Percentiles rank a stretch among this genome's conserved stretches.
phyloP scores from a whole-genome alignment of 2,113 vertebrate species.

The Triplophysa rosa region DNA sequence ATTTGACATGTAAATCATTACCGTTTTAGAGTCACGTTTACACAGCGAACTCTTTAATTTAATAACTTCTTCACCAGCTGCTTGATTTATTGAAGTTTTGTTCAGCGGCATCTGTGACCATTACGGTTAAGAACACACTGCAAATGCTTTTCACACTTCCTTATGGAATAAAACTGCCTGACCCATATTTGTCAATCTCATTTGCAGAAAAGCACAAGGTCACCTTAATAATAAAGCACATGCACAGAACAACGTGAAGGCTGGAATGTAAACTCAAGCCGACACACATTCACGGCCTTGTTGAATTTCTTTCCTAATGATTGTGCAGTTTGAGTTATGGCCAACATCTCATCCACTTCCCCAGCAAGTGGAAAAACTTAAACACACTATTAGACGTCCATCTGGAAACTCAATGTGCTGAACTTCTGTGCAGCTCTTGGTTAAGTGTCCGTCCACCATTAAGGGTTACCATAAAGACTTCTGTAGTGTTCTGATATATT shows the following conservation, averaged over 20 bases:
- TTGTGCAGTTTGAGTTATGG: constrained; percentile 50
- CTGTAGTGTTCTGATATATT: constrained; percentile 45
- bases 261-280: constrained; percentile 29
- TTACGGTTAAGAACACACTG: constrained; percentile 52
- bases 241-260: constrained; percentile 48
- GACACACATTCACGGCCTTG: constrained; percentile 45
- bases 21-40: constrained; percentile 54
- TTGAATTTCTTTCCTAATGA: constrained; percentile 54
- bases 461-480: constrained; percentile 50
- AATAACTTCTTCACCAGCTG: constrained; percentile 54
- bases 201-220: constrained; percentile 51
- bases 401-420: constrained; percentile 59
- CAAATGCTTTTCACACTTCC: constrained; percentile 55
- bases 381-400: constrained; percentile 57
- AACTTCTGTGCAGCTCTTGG: constrained; percentile 46
- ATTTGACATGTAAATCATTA: constrained; percentile 52
- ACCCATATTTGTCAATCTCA: constrained; percentile 56
- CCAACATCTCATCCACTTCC: constrained; percentile 49
- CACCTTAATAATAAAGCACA: constrained; percentile 51
- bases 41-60: constrained; percentile 54
- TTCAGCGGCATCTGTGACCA: constrained; percentile 50
- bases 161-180: constrained; percentile 50
- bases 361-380: constrained; percentile 50
- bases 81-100: constrained; percentile 52
- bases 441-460: constrained; percentile 54